Conservation (phyloP, 2,888 invertebrate species). For the Petrophora chlorosata region DNA sequence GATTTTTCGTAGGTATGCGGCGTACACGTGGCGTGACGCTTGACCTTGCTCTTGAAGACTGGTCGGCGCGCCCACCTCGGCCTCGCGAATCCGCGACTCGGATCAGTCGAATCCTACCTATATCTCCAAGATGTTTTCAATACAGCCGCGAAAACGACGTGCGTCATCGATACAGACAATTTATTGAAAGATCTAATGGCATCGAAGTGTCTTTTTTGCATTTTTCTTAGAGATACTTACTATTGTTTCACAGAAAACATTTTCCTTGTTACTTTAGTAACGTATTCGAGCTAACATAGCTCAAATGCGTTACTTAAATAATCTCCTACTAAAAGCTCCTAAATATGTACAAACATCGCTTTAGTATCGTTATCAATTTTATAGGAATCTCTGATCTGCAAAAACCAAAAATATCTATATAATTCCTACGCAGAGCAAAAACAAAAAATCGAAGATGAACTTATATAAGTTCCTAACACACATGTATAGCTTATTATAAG, state of each 20-base stretch:
- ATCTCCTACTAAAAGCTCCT: too few species aligned
- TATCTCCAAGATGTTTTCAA: constrained; percentile 17
- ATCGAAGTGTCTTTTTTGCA: background rate
- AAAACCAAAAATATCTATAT: too few species aligned
- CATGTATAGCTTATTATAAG: too few species aligned
- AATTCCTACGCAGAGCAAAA: too few species aligned
- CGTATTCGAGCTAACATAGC: too few species aligned
- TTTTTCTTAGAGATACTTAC: background rate
- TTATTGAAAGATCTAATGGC: constrained; percentile 5
- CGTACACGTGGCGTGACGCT: constrained; percentile 20
- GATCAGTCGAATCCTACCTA: background rate
- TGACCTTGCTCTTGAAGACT: constrained; percentile 76
- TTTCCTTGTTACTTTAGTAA: constrained; percentile 4
- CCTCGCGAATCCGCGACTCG: constrained; percentile 45
- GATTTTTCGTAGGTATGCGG: constrained; percentile 16
- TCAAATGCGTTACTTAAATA: too few species aligned
- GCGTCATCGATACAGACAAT: constrained; percentile 7
- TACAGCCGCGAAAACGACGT: constrained; percentile 1
- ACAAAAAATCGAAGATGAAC: background rate
- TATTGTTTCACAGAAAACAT: background rate
- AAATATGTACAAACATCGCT: background rate
- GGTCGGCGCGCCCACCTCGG: constrained; percentile 70
- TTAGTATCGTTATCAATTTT: background rate
- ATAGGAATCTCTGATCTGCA: background rate
- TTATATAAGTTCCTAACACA: background rate